Evolutionary conservation across 2,113 vertebrate genomes (phyloP), one percentile per base, ranked within the genome.

Genomic region (Anhinga rufa): DNA sequence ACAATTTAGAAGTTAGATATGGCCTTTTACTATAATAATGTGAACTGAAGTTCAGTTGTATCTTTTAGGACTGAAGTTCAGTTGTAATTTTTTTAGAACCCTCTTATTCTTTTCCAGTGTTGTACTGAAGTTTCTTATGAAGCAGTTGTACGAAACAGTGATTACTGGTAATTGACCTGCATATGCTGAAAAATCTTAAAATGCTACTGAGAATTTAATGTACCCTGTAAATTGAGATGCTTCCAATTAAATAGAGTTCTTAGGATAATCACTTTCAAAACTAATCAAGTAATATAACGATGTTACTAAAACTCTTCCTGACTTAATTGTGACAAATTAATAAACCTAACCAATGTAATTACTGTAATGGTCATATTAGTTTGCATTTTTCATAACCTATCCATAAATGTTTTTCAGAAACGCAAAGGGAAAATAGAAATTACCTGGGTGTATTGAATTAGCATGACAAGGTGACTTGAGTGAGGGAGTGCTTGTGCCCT

Each of bases 251-350:
- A 90, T 95, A 51, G 65, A 93, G 93, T 97, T 97, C 96, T 97
- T 95, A 93, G 87, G 95, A 98, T 97, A 98, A 98, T 97, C 81
- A 93, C 93, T 98, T 98, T 97, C 95, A 97, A 97, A 98, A 98
- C 96, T 95, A 97, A 97, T 98, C 95, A 97, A 96, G 90, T 96
- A 97, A 95, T 95, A 96, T 93, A 91, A 96, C 61, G 72, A 24
- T 83, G 66, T 97, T 96, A 96, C 89, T 96, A 95, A 97, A 95
- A 93, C 88, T 95, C 65, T 91, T 98, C 96, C 82, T 97, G 97
- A 97, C 97, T 96, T 98, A 97, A 98, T 96, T 97, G 95, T 98
- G 97, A 98, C 92, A 98, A 97, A 97, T 97, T 98, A 98, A 97
- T 97, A 98, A 97, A 97, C 86, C 84, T 91, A 96, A 90, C 80